Conservation (phyloP, 2,888 invertebrate genomes). For the Morpho helenor region DNA sequence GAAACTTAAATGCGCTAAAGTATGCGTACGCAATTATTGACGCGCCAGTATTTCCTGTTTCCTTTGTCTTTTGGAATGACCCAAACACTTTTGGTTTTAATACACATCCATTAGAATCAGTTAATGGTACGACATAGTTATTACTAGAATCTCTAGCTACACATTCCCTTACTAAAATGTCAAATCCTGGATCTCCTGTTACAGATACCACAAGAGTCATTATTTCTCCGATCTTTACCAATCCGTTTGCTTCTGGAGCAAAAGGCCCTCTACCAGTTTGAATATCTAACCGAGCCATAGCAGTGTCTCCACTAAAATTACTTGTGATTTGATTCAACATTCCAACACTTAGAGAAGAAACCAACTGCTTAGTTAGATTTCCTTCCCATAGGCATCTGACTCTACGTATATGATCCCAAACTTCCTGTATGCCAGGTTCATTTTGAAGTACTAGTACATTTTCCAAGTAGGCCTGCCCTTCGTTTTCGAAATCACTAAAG, state of each 20-base stretch:
- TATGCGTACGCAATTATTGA: conserved; percentile 87
- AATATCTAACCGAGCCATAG: conserved; percentile 87
- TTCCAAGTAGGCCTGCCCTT: conserved; percentile 88
- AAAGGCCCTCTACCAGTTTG: conserved; percentile 88
- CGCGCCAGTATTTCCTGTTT: conserved; percentile 85
- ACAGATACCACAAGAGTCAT: conserved; percentile 90
- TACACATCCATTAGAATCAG: conserved; percentile 87
- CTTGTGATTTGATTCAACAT: conserved; percentile 89
- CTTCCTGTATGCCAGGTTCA: conserved; percentile 86
- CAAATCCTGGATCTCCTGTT: conserved; percentile 88
- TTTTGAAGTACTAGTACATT: conserved; percentile 88
- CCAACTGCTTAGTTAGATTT: conserved; percentile 85
- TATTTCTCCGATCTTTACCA: conserved; percentile 89
- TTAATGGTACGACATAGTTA: conserved; percentile 82
- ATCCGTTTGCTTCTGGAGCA: conserved; percentile 85
- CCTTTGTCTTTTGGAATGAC: conserved; percentile 88
- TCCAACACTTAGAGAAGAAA: conserved; percentile 87
- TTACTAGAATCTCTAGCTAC: conserved; percentile 85
- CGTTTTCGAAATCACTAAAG: conserved; percentile 86
- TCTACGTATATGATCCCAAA: conserved; percentile 88
- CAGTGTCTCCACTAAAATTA: conserved; percentile 91
- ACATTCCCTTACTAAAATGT: conserved; percentile 88
- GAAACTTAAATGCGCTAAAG: conserved; percentile 91
- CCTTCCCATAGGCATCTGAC: conserved; percentile 92
- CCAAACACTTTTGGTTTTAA: conserved; percentile 89